Percentiles rank a stretch among this genome's conserved stretches.
phyloP scores from a whole-genome alignment of 2,797 vertebrate species.

The Semaprochilodus insignis region DNA sequence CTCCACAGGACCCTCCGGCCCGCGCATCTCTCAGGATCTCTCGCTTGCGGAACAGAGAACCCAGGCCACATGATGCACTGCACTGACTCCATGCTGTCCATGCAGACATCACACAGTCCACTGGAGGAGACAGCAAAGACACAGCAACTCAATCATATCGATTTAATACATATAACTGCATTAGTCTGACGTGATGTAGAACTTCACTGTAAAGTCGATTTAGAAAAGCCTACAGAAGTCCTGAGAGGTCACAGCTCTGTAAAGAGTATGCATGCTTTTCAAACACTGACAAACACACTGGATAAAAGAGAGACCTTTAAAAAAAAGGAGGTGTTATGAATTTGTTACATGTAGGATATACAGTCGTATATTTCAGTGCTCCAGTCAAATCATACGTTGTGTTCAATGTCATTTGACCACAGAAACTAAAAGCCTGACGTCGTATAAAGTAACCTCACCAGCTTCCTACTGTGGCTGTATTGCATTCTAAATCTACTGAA shows the following conservation, averaged over 20 bases:
- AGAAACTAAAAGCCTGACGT: no score
- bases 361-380: no score
- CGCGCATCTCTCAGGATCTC: constrained; percentile 78
- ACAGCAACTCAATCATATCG: constrained; percentile 5
- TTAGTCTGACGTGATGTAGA: background rate
- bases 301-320: no score
- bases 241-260: no score
- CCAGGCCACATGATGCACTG: constrained; percentile 87
- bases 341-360: no score
- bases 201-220: background rate
- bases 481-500: background rate
- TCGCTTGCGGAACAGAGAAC: constrained; percentile 83
- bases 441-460: no score
- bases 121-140: constrained; percentile 62
- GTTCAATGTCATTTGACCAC: no score
- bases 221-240: background rate
- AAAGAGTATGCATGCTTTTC: no score
- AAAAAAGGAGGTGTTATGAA: no score
- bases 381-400: no score
- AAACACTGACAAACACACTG: no score
- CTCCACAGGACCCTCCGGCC: constrained; percentile 77
- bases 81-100: constrained; percentile 90
- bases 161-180: background rate
- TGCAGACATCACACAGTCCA: constrained; percentile 81
- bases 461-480: no score